A percentile compares a stretch with the other conserved stretches of the same genome.
phyloP scores from a whole-genome alignment of 2,797 vertebrate genomes.

The Craterocephalus amniculus region DNA sequence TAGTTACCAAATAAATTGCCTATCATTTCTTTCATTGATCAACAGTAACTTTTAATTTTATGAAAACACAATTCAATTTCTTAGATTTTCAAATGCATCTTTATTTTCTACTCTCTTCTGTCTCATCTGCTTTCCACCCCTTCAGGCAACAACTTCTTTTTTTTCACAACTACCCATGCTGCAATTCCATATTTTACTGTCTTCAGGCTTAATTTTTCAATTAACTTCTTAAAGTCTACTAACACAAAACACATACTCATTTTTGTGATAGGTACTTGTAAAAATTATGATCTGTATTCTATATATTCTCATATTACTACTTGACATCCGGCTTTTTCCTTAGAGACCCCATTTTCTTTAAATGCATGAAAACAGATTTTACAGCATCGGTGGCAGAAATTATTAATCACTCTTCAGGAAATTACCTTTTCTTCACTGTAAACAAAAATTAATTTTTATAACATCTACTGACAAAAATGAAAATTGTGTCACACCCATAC shows the following conservation, averaged over 20 bases:
- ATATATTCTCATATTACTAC: conserved; percentile 20
- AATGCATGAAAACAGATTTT: conserved; percentile 25
- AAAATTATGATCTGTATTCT: conserved; percentile 22
- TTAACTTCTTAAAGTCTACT: conserved; percentile 21
- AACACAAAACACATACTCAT: conserved; percentile 17
- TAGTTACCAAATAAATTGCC: background rate
- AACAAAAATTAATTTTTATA: conserved; percentile 23
- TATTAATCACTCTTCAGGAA: conserved; percentile 10
- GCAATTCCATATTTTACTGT: background rate
- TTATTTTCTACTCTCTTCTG: background rate
- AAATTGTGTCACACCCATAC: background rate
- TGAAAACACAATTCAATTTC: background rate
- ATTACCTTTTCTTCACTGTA: background rate
- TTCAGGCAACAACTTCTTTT: background rate
- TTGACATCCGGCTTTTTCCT: conserved; percentile 3
- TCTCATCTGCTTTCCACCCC: background rate
- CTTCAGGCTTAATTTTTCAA: conserved; percentile 10
- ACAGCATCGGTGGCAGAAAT: conserved; percentile 1
- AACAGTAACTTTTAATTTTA: background rate
- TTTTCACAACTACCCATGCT: background rate
- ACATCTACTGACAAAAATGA: conserved; percentile 4
- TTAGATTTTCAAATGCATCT: background rate
- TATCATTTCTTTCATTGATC: conserved; percentile 1
- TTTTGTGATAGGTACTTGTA: conserved; percentile 10
- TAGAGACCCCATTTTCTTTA: background rate